These are phyloP conservation scores for Ceraclea dissimilis DNA, from an alignment of 2,888 invertebrate species.

Conservation along the genomic window DNA sequence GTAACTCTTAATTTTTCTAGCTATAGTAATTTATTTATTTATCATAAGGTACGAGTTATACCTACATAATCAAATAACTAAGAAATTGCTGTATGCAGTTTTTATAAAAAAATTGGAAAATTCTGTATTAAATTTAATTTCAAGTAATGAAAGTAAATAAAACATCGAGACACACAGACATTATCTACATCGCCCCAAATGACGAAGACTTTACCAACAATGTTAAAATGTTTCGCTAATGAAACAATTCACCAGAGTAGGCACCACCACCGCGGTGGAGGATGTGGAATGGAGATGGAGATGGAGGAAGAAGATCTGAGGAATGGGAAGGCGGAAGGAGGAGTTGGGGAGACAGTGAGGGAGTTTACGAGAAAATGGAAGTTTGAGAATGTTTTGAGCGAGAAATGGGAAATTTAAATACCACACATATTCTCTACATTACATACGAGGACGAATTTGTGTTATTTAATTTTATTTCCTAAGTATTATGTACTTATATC, in stretches of 20 bases:
- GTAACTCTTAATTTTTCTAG: no score
- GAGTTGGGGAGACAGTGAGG: background rate
- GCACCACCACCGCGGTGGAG: background rate
- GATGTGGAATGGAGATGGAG: no score
- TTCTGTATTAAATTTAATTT: background rate
- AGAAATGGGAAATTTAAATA: background rate
- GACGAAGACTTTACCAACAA: slow-evolving; percentile 10
- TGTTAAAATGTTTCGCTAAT: slow-evolving; percentile 18
- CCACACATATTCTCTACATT: background rate
- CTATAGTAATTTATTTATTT: no score
- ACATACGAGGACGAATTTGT: no score
- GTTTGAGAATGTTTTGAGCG: background rate
- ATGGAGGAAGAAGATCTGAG: background rate
- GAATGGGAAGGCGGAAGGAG: background rate
- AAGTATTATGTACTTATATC: no score
- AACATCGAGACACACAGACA: background rate
- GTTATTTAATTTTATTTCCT: no score
- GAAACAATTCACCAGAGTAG: slow-evolving; percentile 13
- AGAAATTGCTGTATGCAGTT: no score
- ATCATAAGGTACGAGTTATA: no score
- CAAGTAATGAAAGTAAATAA: background rate
- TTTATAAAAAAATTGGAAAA: background rate
- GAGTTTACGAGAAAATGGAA: slow-evolving; percentile 3
- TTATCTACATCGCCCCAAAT: slow-evolving; percentile 1
- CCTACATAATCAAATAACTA: no score